phyloP scores from a whole-genome alignment of 2,113 vertebrate genomes.

The Phrynocephalus versicolor region DNA sequence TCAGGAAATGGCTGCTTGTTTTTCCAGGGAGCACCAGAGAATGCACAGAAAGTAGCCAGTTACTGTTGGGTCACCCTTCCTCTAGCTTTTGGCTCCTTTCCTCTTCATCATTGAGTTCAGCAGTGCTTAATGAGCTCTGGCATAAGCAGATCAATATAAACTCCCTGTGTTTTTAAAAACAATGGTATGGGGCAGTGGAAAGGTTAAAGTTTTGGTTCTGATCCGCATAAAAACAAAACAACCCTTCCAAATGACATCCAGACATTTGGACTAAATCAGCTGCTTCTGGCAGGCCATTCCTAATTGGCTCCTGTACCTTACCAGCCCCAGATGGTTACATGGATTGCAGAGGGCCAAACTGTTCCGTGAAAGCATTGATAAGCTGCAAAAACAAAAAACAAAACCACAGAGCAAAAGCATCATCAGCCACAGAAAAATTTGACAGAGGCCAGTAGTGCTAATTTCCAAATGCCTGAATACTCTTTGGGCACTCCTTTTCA shows the following conservation, averaged over 20 bases:
- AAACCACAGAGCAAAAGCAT: background rate
- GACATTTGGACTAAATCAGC: constrained; percentile 8
- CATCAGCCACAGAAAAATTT: background rate
- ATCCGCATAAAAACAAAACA: constrained; percentile 26
- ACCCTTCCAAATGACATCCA: constrained; percentile 29
- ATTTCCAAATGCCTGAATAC: background rate
- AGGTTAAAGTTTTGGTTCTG: constrained; percentile 53
- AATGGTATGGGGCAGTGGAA: constrained; percentile 50
- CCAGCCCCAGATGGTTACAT: background rate
- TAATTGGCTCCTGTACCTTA: constrained; percentile 2
- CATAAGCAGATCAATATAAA: constrained; percentile 54
- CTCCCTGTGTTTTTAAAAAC: constrained; percentile 43
- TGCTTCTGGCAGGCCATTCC: background rate
- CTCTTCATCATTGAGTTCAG: constrained; percentile 29
- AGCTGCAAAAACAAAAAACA: too few species aligned
- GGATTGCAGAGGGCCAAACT: background rate
- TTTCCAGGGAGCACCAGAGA: background rate
- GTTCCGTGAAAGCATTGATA: background rate
- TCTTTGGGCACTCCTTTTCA: background rate
- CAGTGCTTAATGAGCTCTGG: constrained; percentile 53
- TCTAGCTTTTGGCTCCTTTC: constrained; percentile 33
- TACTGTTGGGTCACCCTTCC: constrained; percentile 38
- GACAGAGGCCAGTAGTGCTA: background rate
- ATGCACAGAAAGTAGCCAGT: background rate
- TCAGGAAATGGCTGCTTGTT: constrained; percentile 15